These are phyloP conservation scores for Saxidomus purpurata DNA, from an alignment of 1,140 invertebrate species.

Conservation along the genomic window DNA sequence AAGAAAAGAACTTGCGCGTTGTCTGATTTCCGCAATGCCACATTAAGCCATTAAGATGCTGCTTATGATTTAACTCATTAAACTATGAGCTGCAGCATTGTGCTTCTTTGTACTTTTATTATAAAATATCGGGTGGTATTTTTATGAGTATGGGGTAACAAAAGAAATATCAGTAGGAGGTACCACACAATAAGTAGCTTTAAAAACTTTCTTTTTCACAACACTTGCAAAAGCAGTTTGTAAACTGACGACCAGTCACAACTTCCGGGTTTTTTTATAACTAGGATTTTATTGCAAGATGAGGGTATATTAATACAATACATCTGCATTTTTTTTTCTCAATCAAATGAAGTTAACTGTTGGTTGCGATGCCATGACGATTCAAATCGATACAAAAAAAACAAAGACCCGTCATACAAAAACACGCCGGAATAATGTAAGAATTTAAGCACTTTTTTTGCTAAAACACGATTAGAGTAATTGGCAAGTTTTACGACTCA, in stretches of 20 bases:
- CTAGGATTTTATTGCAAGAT: background rate
- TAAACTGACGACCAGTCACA: background rate
- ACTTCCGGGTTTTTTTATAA: background rate
- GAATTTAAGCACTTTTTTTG: too few relatives aligned
- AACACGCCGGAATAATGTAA: too few relatives aligned
- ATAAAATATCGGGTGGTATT: slow-evolving; percentile 24
- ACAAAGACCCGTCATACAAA: too few relatives aligned
- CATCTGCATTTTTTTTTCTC: slow-evolving; percentile 14
- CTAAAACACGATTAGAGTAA: too few relatives aligned
- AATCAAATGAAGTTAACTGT: too few relatives aligned
- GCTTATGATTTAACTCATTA: background rate
- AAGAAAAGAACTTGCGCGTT: too few relatives aligned
- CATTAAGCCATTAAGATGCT: background rate
- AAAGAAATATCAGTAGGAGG: background rate
- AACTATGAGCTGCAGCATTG: background rate
- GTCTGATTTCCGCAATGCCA: background rate
- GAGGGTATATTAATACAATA: background rate
- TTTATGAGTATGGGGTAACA: background rate
- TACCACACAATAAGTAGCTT: background rate
- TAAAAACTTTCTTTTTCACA: background rate
- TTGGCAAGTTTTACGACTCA: too few relatives aligned
- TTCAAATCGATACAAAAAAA: too few relatives aligned
- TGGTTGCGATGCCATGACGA: too few relatives aligned
- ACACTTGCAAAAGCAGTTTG: background rate
- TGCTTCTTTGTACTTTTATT: too few relatives aligned